These are phyloP conservation scores for Todus mexicanus DNA, from an alignment of 2,797 vertebrate genomes.

Conservation along the genomic window DNA sequence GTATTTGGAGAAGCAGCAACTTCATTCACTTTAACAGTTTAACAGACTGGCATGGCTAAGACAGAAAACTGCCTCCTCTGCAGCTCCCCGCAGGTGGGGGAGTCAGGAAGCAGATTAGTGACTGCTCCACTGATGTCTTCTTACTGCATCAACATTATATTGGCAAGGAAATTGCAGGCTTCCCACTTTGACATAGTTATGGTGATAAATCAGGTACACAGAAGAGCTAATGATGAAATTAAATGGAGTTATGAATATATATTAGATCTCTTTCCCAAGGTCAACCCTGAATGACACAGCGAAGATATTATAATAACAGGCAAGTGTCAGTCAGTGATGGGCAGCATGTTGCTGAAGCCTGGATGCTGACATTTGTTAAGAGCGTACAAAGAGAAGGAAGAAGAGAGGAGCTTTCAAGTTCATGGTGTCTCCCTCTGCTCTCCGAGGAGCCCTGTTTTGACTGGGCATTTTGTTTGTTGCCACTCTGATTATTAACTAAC, in stretches of 20 bases:
- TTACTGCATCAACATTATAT: neutral
- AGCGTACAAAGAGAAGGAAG: neutral
- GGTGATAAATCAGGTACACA: constrained; percentile 55
- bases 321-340: neutral
- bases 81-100: neutral
- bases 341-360: neutral
- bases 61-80: neutral
- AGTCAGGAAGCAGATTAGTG: neutral
- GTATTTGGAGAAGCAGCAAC: neutral
- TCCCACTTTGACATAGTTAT: constrained; percentile 21
- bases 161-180: constrained; percentile 35
- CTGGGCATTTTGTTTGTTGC: neutral
- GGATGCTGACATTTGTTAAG: neutral
- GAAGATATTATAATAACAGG: neutral
- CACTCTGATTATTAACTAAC: neutral
- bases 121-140: neutral
- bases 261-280: constrained; percentile 41
- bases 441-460: neutral
- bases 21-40: neutral
- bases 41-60: neutral
- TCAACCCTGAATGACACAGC: constrained; percentile 7
- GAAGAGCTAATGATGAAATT: constrained; percentile 53
- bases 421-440: neutral
- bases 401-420: neutral
- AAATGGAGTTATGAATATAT: constrained; percentile 61